Evolutionary conservation across 2,113 vertebrate genomes (phyloP).

Genomic region (Cryptomyrus ogoouensis): DNA sequence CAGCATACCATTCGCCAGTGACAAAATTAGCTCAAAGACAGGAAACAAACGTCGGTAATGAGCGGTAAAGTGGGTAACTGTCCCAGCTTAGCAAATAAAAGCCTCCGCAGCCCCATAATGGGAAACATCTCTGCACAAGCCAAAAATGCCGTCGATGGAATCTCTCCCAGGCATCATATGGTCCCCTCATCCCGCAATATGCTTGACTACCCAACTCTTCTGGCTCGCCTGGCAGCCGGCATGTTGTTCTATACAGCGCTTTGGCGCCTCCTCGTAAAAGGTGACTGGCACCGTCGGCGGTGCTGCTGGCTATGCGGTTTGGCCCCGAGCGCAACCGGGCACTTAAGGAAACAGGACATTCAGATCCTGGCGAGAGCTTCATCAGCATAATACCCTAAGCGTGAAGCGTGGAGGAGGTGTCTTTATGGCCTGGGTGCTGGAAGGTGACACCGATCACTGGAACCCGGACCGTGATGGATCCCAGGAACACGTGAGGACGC

Average conservation of each 20-base stretch:
- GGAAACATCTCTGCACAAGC: not conserved
- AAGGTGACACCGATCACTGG: not conserved
- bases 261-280: not conserved
- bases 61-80: not conserved
- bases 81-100: not conserved
- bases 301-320: not conserved
- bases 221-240: not conserved
- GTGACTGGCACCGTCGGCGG: not conserved
- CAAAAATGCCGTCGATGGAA: not conserved
- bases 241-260: not conserved
- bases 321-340: not conserved
- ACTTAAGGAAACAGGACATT: not conserved
- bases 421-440: not conserved
- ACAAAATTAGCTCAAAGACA: not conserved
- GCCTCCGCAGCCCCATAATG: not conserved
- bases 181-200: conserved; percentile 23
- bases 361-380: not conserved
- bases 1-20: not conserved
- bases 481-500: not conserved
- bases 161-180: conserved; percentile 27
- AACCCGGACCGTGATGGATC: not conserved
- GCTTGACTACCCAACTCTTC: not conserved
- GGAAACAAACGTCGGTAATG: not conserved
- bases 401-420: not conserved
- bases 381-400: not conserved